These are phyloP conservation scores for Nemoura dubitans DNA, from an alignment of 2,888 invertebrate genomes.

Conservation along the genomic window DNA sequence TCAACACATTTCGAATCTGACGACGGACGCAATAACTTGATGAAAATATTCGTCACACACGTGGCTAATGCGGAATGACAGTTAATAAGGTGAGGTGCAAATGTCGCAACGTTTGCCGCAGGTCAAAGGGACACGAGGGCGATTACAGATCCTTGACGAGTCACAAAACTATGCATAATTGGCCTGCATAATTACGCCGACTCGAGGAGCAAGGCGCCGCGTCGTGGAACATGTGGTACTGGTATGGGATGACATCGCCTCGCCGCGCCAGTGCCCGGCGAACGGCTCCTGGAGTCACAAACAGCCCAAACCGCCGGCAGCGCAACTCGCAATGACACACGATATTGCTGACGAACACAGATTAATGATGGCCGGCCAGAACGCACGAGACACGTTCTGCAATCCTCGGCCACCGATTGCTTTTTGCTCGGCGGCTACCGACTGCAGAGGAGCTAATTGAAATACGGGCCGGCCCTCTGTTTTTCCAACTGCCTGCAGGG, in stretches of 20 bases:
- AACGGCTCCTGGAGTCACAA: not conserved
- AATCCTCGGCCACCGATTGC: not conserved
- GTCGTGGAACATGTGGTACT: not conserved
- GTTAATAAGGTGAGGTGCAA: not conserved
- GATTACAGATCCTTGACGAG: conserved; percentile 12
- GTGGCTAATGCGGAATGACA: not conserved
- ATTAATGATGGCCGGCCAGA: not conserved
- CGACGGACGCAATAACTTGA: not conserved
- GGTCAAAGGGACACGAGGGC: not conserved
- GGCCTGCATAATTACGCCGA: not conserved
- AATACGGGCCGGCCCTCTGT: not conserved
- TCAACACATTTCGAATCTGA: not conserved
- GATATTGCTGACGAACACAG: not conserved
- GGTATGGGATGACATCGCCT: too few species aligned
- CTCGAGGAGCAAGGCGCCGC: not conserved
- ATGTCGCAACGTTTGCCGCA: not conserved
- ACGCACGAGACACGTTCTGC: not conserved
- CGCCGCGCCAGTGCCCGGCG: too few species aligned
- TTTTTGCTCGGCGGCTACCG: not conserved
- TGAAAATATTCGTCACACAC: not conserved
- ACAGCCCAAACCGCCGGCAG: not conserved
- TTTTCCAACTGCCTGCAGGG: not conserved
- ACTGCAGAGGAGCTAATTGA: not conserved
- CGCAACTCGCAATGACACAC: not conserved
- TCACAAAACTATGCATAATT: conserved; percentile 5